Evolutionary conservation across 35 echinoderm and acorn worm species (phyloP), one percentile per base, ranked within the genome.

Genomic region (Eucidaris tribuloides): DNA sequence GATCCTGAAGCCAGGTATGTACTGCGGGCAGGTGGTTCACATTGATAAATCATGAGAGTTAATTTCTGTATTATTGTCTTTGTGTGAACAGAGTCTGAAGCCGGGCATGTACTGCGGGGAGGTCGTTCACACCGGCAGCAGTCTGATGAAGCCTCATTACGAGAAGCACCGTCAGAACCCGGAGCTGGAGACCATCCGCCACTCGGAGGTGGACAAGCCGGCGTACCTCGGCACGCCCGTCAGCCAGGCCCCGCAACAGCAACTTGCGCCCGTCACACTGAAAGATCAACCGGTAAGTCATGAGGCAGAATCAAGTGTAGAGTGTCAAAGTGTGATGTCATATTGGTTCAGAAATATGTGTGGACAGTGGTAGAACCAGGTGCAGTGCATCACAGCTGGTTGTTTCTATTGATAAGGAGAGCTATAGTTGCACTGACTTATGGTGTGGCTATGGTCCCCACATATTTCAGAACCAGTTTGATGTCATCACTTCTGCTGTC

Each of bases 1-100:
- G 91, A 93, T 85, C 63, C 45, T 93, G 22, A 86, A 90, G 27
- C 83, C 86, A 42, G 91, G 87, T n/a, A 81, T 72, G 22, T 99
- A 79, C 83, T 99, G 96, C 40, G 96, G 96, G 42, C 86, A 99
- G 49, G 91, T 99, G 1, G 86, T 99, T 18, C 90, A 99, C 77
- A 93, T 87, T 1, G 90, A 86, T 22, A 99, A n/a, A n/a, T n/a
- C n/a, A n/a, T n/a, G n/a, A n/a, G n/a, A n/a, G n/a, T n/a, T n/a
- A n/a, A n/a, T n/a, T n/a, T n/a, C n/a, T n/a, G n/a, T n/a, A n/a
- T n/a, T n/a, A n/a, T n/a, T n/a, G n/a, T n/a, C n/a, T n/a, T n/a
- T n/a, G n/a, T n/a, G n/a, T n/a, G n/a, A n/a, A 76, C 91, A 93
- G 91, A 93, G 91, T 60, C 45, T 93, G 22, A 86, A 90, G 27